A percentile compares a stretch with the other conserved stretches of the same genome.
Evolutionary conservation across 1,140 invertebrate species (phyloP).

Genomic region (Chrysomallon squamiferum): DNA sequence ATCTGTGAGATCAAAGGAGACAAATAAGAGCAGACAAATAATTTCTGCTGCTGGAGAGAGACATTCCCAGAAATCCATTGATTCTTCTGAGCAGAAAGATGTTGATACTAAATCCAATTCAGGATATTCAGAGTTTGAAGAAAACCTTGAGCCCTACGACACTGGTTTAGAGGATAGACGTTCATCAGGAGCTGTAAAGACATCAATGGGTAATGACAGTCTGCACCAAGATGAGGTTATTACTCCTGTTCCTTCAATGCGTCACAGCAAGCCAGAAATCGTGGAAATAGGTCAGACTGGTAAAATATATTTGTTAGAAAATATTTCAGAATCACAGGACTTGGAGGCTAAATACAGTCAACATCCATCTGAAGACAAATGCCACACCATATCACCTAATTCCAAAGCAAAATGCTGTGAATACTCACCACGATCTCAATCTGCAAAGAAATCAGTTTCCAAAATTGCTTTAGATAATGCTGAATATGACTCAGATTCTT

Average conservation of each 20-base stretch:
- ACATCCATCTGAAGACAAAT: too few species aligned
- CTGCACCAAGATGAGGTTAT: not conserved
- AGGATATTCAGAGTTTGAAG: too few species aligned
- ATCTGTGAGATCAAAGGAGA: too few species aligned
- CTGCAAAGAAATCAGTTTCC: not conserved
- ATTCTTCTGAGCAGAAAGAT: too few species aligned
- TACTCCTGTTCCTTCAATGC: constrained; percentile 10
- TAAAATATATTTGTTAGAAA: constrained; percentile 13
- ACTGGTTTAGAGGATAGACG: too few species aligned
- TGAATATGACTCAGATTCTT: not conserved
- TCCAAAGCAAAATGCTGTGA: not conserved
- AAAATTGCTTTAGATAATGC: not conserved
- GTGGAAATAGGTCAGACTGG: constrained; percentile 21
- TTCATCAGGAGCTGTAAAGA: too few species aligned
- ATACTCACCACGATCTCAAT: not conserved
- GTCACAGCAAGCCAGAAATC: constrained; percentile 13
- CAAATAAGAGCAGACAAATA: too few species aligned
- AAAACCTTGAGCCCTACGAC: too few species aligned
- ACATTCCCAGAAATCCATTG: too few species aligned
- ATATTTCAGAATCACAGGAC: constrained; percentile 11
- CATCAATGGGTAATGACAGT: not conserved
- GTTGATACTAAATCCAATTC: too few species aligned
- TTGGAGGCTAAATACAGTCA: not conserved
- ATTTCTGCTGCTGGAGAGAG: too few species aligned
- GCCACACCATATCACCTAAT: not conserved